Evolutionary conservation across 2,888 invertebrate species (phyloP), one percentile per base, ranked within the genome.

Genomic region (Aspidapion aeneum): DNA sequence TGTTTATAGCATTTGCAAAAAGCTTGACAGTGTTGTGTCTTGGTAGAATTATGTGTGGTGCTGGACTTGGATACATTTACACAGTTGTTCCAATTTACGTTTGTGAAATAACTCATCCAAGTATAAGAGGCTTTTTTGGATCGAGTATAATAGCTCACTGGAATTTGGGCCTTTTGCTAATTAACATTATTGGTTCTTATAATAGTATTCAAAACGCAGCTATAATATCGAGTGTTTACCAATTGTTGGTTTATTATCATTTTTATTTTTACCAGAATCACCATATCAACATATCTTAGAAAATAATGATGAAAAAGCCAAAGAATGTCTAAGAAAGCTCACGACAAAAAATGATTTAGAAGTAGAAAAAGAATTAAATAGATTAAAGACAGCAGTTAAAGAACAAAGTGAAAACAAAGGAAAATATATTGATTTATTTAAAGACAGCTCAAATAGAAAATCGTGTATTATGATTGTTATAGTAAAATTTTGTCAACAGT

Each of bases 381-480:
- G 76, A 21, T 70, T 80, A 48, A 72, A 70, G 21, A 63, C 67
- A 17, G 76, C 78, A 7, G 75, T 80, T 1, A 70, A 74, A 68
- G 69, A 74, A 56, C 74, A 78, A 57, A 71, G 82, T 80, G 81
- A 82, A 64, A 83, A 84, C 69, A 80, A 35, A 35, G 85, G 85
- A 9, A 82, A 82, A 5, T 83, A 85, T 79, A 73, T 80, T 64
- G 86, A 87, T 72, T 75, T 87, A 50, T 73, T 87, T 62, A 80
- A 81, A 16, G 83, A 84, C 67, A 82, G 82, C 35, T 84, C 84
- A 0, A 86, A 86, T 72, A 82, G 85, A 66, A 85, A 85, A 77
- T 89, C 90, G 1, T 79, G 90, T 70, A 80, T 84, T 70, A 85
- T 90, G 58, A 83, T 85, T 61, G 75, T 87, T 54, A 83, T 85